These are phyloP conservation scores for Drosophila biarmipes DNA, from an alignment of 1,140 invertebrate genomes.

Conservation along the genomic window DNA sequence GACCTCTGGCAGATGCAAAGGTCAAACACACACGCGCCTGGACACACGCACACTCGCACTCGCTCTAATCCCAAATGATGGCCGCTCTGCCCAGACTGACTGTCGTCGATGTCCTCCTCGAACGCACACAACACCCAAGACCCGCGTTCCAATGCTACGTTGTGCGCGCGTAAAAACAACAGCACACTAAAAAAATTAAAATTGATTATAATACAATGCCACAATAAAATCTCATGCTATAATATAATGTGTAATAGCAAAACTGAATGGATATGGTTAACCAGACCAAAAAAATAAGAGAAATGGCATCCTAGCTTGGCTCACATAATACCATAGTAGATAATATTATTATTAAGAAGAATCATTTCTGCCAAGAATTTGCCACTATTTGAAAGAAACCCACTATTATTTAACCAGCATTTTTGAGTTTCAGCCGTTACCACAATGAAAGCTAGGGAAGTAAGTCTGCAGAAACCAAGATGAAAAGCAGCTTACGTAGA, in stretches of 20 bases:
- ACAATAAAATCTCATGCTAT: background rate
- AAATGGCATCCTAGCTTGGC: no score
- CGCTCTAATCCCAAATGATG: slow-evolving; percentile 76
- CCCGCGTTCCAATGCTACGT: background rate
- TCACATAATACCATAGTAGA: no score
- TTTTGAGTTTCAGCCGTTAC: background rate
- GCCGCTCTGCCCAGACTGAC: slow-evolving; percentile 73
- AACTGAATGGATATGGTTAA: no score
- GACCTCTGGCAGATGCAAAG: slow-evolving; percentile 78
- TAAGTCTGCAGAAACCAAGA: background rate
- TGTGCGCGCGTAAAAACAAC: slow-evolving; percentile 12
- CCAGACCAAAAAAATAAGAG: no score
- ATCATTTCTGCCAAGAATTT: no score
- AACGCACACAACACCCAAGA: background rate
- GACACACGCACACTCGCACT: slow-evolving; percentile 20
- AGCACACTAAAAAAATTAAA: background rate
- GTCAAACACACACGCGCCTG: slow-evolving; percentile 52
- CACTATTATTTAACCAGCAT: background rate
- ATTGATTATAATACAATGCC: background rate
- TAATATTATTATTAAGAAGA: background rate
- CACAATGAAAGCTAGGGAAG: background rate
- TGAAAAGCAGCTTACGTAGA: background rate
- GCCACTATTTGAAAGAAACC: background rate
- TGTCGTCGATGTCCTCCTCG: slow-evolving; percentile 59
- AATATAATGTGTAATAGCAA: background rate